Percentiles rank a stretch among this genome's conserved stretches.
These are phyloP conservation scores for Onychomys leucogaster DNA, from an alignment of 2,797 vertebrate genomes.

Conservation along the genomic window DNA sequence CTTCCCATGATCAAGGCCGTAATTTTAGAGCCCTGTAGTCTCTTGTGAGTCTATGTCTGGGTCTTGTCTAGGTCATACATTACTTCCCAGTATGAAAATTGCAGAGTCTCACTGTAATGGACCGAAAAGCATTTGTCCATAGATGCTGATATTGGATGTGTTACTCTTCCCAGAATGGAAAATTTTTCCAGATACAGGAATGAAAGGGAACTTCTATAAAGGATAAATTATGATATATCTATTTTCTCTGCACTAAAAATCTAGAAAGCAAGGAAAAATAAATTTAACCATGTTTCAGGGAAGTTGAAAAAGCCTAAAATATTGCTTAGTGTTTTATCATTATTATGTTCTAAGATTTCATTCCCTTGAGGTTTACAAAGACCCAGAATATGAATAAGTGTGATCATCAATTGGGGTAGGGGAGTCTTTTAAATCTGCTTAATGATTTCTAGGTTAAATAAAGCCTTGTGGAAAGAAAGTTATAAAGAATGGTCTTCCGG, in stretches of 20 bases:
- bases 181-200: conserved; percentile 84
- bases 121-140: conserved; percentile 81
- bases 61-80: conserved; percentile 87
- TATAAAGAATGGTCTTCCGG: background rate
- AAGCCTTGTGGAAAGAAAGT: background rate
- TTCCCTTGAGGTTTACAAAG: conserved; percentile 1
- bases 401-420: background rate
- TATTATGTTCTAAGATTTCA: conserved; percentile 38
- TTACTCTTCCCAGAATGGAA: conserved; percentile 82
- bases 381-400: background rate
- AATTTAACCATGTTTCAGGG: conserved; percentile 71
- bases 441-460: background rate
- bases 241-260: conserved; percentile 77
- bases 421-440: background rate
- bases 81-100: conserved; percentile 84
- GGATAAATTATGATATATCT: conserved; percentile 70
- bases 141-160: conserved; percentile 84
- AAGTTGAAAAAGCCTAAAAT: conserved; percentile 16
- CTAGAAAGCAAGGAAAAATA: conserved; percentile 63
- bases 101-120: conserved; percentile 81
- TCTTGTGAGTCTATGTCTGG: conserved; percentile 82
- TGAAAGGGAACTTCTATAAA: conserved; percentile 78
- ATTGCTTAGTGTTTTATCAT: background rate
- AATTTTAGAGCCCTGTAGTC: conserved; percentile 82
- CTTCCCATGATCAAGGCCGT: conserved; percentile 82